A percentile compares a stretch with the other conserved stretches of the same genome.
phyloP scores from a whole-genome alignment of 2,113 vertebrate genomes.

The Marmota flaviventris region DNA sequence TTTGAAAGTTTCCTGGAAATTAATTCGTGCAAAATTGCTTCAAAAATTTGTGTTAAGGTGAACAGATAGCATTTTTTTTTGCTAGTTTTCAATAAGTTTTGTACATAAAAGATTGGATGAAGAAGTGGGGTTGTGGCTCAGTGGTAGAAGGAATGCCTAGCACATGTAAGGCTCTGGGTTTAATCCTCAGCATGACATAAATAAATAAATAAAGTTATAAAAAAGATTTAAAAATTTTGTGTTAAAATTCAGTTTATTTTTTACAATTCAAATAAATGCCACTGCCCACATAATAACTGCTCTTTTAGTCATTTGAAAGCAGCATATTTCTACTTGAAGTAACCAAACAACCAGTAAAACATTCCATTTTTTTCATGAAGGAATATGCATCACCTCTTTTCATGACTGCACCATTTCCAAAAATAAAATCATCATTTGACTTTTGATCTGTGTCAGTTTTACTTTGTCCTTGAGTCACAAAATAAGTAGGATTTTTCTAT shows the following conservation, averaged over 20 bases:
- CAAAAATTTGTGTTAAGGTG: background rate
- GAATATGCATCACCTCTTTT: background rate
- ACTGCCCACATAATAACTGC: background rate
- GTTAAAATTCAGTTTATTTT: slow-evolving; percentile 41
- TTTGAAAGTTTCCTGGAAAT: slow-evolving; percentile 34
- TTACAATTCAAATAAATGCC: background rate
- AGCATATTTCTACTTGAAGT: background rate
- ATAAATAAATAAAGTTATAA: too few relatives aligned
- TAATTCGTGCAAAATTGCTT: background rate
- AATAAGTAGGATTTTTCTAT: background rate
- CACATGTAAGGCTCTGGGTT: too few relatives aligned
- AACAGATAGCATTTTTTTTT: too few relatives aligned
- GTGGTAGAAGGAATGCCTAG: too few relatives aligned
- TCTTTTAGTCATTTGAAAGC: background rate
- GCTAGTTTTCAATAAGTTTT: too few relatives aligned
- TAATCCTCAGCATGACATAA: too few relatives aligned
- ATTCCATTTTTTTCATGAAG: background rate
- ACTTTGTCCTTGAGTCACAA: slow-evolving; percentile 54
- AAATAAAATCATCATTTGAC: slow-evolving; percentile 39
- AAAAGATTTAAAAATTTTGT: background rate
- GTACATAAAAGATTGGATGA: too few relatives aligned
- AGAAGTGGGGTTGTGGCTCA: too few relatives aligned
- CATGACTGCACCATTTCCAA: background rate
- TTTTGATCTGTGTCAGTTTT: slow-evolving; percentile 24
- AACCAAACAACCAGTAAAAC: background rate